phyloP scores from a whole-genome alignment of 2,113 vertebrate genomes.

The Mesoclemmys tuberculata region DNA sequence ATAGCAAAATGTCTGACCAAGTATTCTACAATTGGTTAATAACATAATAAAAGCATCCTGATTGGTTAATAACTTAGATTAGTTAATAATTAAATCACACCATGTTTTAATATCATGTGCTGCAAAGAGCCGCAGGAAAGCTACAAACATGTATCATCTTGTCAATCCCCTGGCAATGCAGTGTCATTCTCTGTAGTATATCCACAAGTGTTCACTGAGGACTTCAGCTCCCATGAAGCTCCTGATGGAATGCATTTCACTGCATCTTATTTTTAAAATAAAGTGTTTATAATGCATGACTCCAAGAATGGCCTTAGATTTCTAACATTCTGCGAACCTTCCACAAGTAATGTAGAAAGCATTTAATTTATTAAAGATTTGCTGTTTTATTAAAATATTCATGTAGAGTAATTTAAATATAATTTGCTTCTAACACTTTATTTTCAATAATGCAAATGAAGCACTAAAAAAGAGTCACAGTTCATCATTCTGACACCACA shows the following conservation, averaged over 20 bases:
- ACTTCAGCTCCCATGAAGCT: background rate
- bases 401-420: background rate
- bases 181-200: background rate
- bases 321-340: background rate
- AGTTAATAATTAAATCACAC: background rate
- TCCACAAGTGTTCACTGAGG: background rate
- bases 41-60: background rate
- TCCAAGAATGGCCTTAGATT: background rate
- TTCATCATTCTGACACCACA: constrained; percentile 36
- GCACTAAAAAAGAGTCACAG: constrained; percentile 45
- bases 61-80: background rate
- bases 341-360: constrained; percentile 19
- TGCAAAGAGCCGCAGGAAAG: background rate
- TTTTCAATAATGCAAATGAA: constrained; percentile 37
- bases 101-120: background rate
- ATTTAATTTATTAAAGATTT: constrained; percentile 33
- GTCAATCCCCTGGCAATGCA: background rate
- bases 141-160: background rate
- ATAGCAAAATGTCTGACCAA: background rate
- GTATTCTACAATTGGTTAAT: background rate
- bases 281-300: background rate
- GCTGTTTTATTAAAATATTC: constrained; percentile 23
- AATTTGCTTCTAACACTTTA: constrained; percentile 46
- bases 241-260: background rate
- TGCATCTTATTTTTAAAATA: background rate